A percentile compares a stretch with the other conserved stretches of the same genome.
These are phyloP conservation scores for Arbacia lixula DNA, from an alignment of 53 echinoderm and acorn worm genomes.

Conservation along the genomic window DNA sequence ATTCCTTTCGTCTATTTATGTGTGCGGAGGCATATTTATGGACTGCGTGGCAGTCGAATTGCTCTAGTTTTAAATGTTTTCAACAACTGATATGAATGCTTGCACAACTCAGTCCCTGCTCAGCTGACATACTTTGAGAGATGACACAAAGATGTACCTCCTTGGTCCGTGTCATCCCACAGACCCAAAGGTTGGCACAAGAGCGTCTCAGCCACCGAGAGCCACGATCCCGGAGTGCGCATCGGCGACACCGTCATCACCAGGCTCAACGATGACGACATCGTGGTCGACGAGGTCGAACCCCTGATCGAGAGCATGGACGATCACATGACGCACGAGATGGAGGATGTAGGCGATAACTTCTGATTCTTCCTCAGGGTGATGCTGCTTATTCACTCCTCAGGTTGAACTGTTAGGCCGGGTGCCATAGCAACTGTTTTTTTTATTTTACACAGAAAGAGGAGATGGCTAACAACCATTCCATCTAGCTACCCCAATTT, in stretches of 20 bases:
- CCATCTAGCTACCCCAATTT: no score
- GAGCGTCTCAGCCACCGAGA: constrained; percentile 65
- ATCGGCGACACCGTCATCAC: constrained; percentile 88
- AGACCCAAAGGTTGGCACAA: constrained; percentile 96
- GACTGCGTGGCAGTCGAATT: no score
- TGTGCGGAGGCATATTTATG: no score
- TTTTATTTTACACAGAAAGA: no score
- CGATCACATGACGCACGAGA: constrained; percentile 43
- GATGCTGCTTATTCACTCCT: no score
- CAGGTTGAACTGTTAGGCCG: no score
- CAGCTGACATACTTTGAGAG: neutral
- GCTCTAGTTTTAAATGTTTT: no score
- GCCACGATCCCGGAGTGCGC: constrained; percentile 68
- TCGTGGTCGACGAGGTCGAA: constrained; percentile 40
- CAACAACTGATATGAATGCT: neutral
- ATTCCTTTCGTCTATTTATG: no score
- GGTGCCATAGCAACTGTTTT: no score
- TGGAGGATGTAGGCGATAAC: constrained; percentile 35
- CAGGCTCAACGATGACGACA: constrained; percentile 66
- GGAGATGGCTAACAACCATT: no score
- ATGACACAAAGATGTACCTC: neutral
- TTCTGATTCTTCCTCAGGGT: no score
- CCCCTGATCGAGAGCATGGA: constrained; percentile 36
- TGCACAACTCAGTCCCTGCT: neutral
- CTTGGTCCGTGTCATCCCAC: neutral